Base-by-base conservation (phyloP, 2,797 vertebrate genomes). In the Zenarchopterus dispar region DNA sequence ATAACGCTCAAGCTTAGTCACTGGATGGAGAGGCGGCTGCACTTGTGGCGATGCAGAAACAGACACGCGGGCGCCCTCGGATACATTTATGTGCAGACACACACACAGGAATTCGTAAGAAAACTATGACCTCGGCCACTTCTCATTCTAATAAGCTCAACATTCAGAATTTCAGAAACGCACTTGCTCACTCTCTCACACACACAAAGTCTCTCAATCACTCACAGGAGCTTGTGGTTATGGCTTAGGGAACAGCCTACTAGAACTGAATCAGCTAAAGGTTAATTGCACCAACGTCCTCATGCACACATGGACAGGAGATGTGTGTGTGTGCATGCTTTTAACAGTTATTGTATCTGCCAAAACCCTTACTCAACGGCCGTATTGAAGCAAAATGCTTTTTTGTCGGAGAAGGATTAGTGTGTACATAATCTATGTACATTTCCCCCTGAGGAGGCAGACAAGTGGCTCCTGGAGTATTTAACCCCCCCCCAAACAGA, bases 221-320 rank as follows among this genome's bases (percentile, higher is more conserved):
- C 56, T 74, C 81, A 83, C 76, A 69, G 80, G 78, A 82, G 85
- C 63, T 39, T 4, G 13, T 39, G 36, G 36, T 39, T 39, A 4
- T 39, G 36, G 36, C 36, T 39, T 16, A 16, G 13, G 36, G 36
- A 39, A 4, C 36, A 16, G 11, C 16, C 11, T 36, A 88, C 84
- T 57, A 71, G 62, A 68, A 81, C 78, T 77, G 78, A 89, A 87
- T 90, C 86, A 88, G 88, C 81, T 82, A 89, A 87, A 90, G 89
- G 89, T 90, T 90, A 91, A 90, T 90, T 91, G 88, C 85, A 73
- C 80, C 71, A 48, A 74, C 36, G 88, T 91, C 90, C 89, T 90
- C 91, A 83, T 85, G 64, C 85, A 77, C 88, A 85, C 80, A 88
- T 70, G 82, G 84, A 83, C 6, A 18, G 68, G 23, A 75, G 77